Conservation (phyloP, 1,140 invertebrate species). For the Pogonognathellus flavescens region DNA sequence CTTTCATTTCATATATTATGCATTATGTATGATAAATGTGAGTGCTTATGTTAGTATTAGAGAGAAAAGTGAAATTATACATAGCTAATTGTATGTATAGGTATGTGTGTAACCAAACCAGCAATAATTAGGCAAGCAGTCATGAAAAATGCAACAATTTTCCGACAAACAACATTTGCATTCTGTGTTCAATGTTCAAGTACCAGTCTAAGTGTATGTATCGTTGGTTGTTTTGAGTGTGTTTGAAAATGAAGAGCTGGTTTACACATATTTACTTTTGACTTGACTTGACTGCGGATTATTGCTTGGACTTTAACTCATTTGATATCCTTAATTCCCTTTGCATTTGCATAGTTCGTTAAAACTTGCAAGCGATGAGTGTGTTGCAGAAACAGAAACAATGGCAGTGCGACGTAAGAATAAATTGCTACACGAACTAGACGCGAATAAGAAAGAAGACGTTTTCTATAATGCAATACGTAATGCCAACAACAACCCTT, state of each 20-base stretch:
- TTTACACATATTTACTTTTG: not conserved
- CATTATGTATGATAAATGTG: not conserved
- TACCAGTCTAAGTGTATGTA: not conserved
- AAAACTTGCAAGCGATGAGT: conserved; percentile 5
- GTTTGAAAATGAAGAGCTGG: too few relatives aligned
- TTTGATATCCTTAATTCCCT: conserved; percentile 38
- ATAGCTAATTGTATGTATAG: conserved; percentile 24
- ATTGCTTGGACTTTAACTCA: not conserved
- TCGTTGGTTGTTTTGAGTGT: not conserved
- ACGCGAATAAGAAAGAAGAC: too few relatives aligned
- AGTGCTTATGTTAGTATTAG: not conserved
- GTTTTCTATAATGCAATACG: too few relatives aligned
- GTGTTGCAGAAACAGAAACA: too few relatives aligned
- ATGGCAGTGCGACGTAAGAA: too few relatives aligned
- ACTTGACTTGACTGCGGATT: conserved; percentile 11
- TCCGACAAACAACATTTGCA: conserved; percentile 27
- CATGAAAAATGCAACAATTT: conserved; percentile 38
- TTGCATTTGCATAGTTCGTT: conserved; percentile 45
- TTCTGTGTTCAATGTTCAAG: not conserved
- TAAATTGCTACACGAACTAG: too few relatives aligned
- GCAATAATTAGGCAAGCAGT: conserved; percentile 46
- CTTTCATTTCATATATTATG: not conserved
- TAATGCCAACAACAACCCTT: too few relatives aligned
- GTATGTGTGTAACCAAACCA: conserved; percentile 12
- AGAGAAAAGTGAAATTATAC: not conserved